Base-by-base conservation (phyloP, 2,113 vertebrate species). In the Chaetodon auriga region DNA sequence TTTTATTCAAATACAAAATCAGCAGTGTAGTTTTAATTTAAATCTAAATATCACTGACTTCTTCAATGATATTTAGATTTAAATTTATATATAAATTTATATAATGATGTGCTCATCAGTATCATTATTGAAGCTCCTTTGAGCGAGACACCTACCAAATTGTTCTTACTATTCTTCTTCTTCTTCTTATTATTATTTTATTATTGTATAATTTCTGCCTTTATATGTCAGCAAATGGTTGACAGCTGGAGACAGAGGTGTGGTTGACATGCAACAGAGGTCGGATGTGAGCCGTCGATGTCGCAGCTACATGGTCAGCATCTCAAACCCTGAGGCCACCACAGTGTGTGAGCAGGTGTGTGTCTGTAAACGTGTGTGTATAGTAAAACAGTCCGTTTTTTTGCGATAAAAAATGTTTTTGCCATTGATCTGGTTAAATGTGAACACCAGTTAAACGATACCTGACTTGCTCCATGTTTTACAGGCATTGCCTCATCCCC, bases 401-500 rank as follows among this genome's bases (percentile, higher is more conserved):
- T 49, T 38, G 53, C 9, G 36, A 5, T 25, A 12, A 13, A 49
- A 68, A 21, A 18, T 61, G 0, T 21, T 60, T 41, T 19, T 41
- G 21, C 4, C 7, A 51, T 49, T 69, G 45, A 43, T 38, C 16
- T 53, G 14, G 30, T 38, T 15, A 11, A 36, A 7, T 35, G 18
- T 65, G n/a, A 57, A 46, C 23, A 35, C 4, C 38, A 13, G 63
- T 48, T 55, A 63, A 46, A 71, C 45, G 11, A 21, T 30, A 19
- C 5, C 54, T 21, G 5, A 18, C 36, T 54, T 55, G 16, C 18
- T 45, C 23, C 25, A 21, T 70, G 25, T 57, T 68, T 75, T 16
- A 43, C 54, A 62, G 35, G 19, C 19, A 54, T 74, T 35, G 69
- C 38, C 49, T 80, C 70, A 69, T 48, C 38, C 36, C 45, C 41